Conservation (phyloP, 1,140 invertebrate species). For the Diabrotica virgifera region DNA sequence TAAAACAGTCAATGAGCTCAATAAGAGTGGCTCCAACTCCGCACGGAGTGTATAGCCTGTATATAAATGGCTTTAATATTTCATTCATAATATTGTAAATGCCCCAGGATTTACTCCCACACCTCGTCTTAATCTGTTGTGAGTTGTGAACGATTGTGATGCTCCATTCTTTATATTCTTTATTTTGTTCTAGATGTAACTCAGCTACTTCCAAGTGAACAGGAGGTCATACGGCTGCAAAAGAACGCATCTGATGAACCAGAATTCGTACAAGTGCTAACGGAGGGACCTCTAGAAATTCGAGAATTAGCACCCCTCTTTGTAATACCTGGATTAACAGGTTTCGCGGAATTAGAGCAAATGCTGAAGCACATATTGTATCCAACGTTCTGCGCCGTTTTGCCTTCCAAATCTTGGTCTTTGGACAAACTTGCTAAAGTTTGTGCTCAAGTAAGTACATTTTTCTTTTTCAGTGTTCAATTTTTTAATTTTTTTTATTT, state of each 20-base stretch:
- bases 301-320: constrained; percentile 45
- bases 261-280: constrained; percentile 39
- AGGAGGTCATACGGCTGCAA: constrained; percentile 32
- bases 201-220: constrained; percentile 37
- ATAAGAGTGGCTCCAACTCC: too few relatives aligned
- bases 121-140: too few relatives aligned
- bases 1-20: too few relatives aligned
- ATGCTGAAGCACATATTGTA: constrained; percentile 37
- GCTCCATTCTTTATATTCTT: too few relatives aligned
- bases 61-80: too few relatives aligned
- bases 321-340: constrained; percentile 44
- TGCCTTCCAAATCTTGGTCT: constrained; percentile 29
- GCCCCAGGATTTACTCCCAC: too few relatives aligned
- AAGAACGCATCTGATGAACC: constrained; percentile 33
- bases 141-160: too few relatives aligned
- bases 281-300: constrained; percentile 39
- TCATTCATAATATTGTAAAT: too few relatives aligned
- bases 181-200: constrained; percentile 33
- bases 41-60: too few relatives aligned
- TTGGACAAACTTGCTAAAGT: constrained; percentile 33
- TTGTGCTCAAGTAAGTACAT: constrained; percentile 23
- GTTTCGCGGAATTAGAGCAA: constrained; percentile 31
- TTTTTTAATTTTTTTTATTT: too few relatives aligned
- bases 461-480: not conserved
- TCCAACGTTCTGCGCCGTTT: constrained; percentile 40